Conservation (phyloP, 2,113 vertebrate genomes). For the Falco punctatus region DNA sequence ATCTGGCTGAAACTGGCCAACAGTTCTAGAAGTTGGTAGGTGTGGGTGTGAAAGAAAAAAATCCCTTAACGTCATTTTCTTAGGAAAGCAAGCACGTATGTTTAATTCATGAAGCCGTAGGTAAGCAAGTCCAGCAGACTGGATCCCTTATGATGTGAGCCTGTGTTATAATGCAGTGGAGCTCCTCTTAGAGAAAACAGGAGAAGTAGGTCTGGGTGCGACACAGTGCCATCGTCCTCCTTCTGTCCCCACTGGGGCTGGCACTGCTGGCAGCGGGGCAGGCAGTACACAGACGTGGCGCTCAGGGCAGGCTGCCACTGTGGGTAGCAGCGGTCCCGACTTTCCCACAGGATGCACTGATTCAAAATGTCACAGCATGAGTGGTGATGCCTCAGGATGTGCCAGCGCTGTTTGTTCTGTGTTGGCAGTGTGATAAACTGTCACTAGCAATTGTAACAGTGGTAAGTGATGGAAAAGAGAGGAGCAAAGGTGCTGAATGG, state of each 20-base stretch:
- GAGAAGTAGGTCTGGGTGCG: fast-evolving
- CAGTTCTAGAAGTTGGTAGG: neutral
- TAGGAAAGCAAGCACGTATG: neutral
- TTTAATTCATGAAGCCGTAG: neutral
- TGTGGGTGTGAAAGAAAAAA: neutral
- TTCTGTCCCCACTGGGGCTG: neutral
- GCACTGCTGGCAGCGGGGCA: fast-evolving
- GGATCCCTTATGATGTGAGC: neutral
- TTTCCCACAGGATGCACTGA: neutral
- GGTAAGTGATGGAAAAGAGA: neutral
- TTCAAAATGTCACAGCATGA: neutral
- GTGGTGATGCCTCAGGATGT: neutral
- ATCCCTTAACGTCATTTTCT: neutral
- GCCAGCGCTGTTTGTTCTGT: neutral
- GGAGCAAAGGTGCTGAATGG: neutral
- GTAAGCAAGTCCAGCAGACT: neutral
- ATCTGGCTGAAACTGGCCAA: neutral
- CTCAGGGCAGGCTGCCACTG: fast-evolving
- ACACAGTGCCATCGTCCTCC: neutral
- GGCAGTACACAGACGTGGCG: fast-evolving
- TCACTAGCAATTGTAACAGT: neutral
- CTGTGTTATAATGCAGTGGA: neutral
- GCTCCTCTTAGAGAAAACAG: neutral
- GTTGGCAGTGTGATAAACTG: neutral
- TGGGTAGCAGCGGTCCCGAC: fast-evolving